Evolutionary conservation across 2,888 invertebrate species (phyloP).

Genomic region (Mechanitis mazaeus): DNA sequence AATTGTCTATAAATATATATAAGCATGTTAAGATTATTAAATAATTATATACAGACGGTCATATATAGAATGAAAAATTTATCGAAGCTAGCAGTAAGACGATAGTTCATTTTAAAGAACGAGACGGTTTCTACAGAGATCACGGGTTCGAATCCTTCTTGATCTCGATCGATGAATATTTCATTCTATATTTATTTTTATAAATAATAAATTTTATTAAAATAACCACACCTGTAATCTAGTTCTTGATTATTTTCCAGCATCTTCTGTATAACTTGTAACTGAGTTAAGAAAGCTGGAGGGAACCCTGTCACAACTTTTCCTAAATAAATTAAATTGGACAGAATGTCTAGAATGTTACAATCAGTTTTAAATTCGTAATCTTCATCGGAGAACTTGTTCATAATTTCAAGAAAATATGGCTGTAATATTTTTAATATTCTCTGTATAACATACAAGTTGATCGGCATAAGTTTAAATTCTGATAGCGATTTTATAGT

Average conservation of each 20-base stretch:
- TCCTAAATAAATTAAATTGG: slow-evolving; percentile 29
- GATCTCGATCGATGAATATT: too few species aligned
- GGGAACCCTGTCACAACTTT: slow-evolving; percentile 46
- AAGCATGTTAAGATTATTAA: too few species aligned
- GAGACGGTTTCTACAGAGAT: too few species aligned
- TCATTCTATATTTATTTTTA: too few species aligned
- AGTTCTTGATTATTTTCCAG: slow-evolving; percentile 33
- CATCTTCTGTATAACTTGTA: slow-evolving; percentile 45
- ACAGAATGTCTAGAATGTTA: slow-evolving; percentile 28
- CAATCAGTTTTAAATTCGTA: slow-evolving; percentile 9
- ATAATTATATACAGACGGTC: too few species aligned
- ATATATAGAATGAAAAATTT: too few species aligned
- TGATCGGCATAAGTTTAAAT: slow-evolving; percentile 75
- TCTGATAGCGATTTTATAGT: slow-evolving; percentile 29
- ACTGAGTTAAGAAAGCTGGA: slow-evolving; percentile 46
- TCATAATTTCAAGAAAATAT: slow-evolving; percentile 27
- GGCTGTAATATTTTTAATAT: slow-evolving; percentile 47
- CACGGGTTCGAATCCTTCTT: too few species aligned
- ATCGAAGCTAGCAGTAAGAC: too few species aligned
- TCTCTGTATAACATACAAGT: slow-evolving; percentile 69
- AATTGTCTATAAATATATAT: too few species aligned
- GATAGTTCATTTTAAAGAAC: too few species aligned
- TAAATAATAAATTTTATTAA: not conserved
- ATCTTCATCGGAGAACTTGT: slow-evolving; percentile 21
- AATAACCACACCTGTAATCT: slow-evolving; percentile 40